phyloP scores from a whole-genome alignment of 2,797 vertebrate species.

The Cephalopachus bancanus region DNA sequence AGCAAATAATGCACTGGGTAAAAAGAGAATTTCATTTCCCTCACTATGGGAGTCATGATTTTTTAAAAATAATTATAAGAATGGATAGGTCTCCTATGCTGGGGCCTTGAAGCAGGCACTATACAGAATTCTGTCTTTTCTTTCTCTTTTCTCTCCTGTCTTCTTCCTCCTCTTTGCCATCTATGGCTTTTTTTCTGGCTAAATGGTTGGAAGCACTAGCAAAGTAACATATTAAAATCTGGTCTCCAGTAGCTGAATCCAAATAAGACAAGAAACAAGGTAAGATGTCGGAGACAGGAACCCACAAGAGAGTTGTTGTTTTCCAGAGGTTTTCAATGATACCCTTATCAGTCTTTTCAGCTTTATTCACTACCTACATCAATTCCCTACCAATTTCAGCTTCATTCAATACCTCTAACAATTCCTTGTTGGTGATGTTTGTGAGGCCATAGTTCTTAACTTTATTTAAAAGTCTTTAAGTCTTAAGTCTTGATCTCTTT shows the following conservation, averaged over 20 bases:
- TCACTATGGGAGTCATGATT: not conserved
- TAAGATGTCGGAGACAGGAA: not conserved
- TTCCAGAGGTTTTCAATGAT: conserved; percentile 53
- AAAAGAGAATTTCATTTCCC: not conserved
- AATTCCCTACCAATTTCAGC: no score
- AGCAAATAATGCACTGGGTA: not conserved
- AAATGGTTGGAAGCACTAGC: not conserved
- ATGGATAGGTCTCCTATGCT: not conserved
- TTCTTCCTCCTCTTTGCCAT: not conserved
- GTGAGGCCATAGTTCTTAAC: conserved; percentile 27
- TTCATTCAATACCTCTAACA: no score
- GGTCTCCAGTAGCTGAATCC: not conserved
- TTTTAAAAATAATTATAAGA: not conserved
- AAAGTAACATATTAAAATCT: not conserved
- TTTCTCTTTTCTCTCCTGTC: not conserved
- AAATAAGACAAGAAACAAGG: not conserved
- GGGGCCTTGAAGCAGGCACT: no score
- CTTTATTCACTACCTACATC: conserved; percentile 20
- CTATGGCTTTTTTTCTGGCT: not conserved
- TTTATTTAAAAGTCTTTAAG: conserved; percentile 68
- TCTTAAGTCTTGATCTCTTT: conserved; percentile 15
- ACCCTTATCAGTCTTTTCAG: not conserved
- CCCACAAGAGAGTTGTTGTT: not conserved
- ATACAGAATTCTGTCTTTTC: not conserved
- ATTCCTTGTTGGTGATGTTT: not conserved